These are phyloP conservation scores for Centropus unirufus DNA, from an alignment of 2,113 vertebrate species.

Conservation along the genomic window DNA sequence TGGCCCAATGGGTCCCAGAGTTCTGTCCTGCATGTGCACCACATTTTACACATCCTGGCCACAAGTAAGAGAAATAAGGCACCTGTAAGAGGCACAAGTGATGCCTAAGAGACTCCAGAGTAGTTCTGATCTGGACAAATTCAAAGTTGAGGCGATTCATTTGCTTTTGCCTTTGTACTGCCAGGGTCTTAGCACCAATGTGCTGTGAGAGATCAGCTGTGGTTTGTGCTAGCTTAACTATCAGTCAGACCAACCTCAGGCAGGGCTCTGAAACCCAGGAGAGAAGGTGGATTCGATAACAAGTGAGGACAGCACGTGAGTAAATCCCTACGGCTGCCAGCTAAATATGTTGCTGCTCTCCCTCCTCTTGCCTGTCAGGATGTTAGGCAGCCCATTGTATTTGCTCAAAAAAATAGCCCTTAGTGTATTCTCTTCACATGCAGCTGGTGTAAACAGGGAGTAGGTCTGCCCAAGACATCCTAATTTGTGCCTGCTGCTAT, in stretches of 20 bases:
- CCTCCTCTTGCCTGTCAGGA: background rate
- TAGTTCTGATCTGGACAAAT: background rate
- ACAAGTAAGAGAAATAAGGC: background rate
- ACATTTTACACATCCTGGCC: background rate
- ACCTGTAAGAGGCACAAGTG: background rate
- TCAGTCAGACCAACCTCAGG: background rate
- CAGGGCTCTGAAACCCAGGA: background rate
- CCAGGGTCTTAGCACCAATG: background rate
- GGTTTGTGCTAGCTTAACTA: background rate
- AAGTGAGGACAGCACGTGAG: rapidly evolving
- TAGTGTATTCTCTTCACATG: background rate
- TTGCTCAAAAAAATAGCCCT: background rate
- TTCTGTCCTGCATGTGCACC: background rate
- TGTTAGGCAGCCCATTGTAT: background rate
- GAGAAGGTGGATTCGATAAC: background rate
- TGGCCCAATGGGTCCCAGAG: background rate
- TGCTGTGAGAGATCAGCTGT: background rate
- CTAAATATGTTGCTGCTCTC: background rate
- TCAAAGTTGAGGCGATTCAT: background rate
- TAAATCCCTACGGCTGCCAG: background rate
- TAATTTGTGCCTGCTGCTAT: background rate
- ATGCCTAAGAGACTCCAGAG: background rate
- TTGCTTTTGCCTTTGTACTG: background rate
- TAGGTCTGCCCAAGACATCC: background rate
- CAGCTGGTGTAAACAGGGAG: background rate